These are phyloP conservation scores for Albula glossodonta DNA, from an alignment of 2,113 vertebrate species.

Conservation along the genomic window DNA sequence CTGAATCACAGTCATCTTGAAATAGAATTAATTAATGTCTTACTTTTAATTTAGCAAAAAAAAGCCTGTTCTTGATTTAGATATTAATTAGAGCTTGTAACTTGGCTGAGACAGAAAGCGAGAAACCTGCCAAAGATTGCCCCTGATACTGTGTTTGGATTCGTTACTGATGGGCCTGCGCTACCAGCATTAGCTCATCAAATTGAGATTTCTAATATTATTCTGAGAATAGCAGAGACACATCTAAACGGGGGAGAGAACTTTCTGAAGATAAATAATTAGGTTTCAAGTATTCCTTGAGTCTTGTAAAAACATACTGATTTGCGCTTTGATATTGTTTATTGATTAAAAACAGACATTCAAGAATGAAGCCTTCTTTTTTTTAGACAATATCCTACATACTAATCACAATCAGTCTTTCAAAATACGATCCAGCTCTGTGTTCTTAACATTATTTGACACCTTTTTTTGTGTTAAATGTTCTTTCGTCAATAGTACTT, in stretches of 20 bases:
- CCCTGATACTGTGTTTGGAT: conserved; percentile 43
- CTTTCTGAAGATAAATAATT: conserved; percentile 42
- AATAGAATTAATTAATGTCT: conserved; percentile 43
- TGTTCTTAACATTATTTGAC: no score
- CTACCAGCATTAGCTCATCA: conserved; percentile 42
- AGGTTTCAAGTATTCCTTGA: conserved; percentile 27
- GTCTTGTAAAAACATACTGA: background rate
- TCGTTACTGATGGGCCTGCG: background rate
- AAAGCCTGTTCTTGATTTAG: conserved; percentile 55
- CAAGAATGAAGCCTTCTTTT: background rate
- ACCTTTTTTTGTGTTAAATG: background rate
- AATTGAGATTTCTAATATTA: conserved; percentile 47
- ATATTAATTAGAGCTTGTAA: conserved; percentile 58
- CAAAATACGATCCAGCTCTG: background rate
- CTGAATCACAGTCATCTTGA: conserved; percentile 37
- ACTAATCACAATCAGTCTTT: no score
- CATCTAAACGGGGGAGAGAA: conserved; percentile 20
- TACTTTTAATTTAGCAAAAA: conserved; percentile 50
- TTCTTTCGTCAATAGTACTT: no score
- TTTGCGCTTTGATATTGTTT: background rate
- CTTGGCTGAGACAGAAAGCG: conserved; percentile 43
- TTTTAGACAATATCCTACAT: no score
- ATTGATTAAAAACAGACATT: conserved; percentile 1
- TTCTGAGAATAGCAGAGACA: conserved; percentile 29
- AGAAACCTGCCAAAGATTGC: conserved; percentile 46